Conservation (phyloP, 2,797 vertebrate species). For the Xerus rutilus region DNA sequence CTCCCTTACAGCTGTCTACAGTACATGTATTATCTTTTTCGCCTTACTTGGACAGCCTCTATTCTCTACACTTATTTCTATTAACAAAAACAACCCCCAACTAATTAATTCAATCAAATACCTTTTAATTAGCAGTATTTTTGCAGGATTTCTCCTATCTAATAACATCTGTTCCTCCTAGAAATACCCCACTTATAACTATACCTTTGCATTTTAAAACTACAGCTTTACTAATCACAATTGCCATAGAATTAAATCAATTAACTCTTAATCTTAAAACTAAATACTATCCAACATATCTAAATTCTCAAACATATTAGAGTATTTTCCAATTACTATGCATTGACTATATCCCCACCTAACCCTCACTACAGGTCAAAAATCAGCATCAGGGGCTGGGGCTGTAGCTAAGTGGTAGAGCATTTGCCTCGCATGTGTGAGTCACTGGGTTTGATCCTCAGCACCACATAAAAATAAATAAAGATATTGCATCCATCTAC, state of each 20-base stretch:
- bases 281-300: neutral
- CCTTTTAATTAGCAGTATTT: neutral
- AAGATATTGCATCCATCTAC: too few species aligned
- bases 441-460: too few species aligned
- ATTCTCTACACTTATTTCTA: neutral
- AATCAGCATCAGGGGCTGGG: too few species aligned
- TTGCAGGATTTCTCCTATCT: neutral
- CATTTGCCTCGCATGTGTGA: too few species aligned
- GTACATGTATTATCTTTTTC: neutral
- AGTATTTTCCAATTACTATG: too few species aligned
- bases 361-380: too few species aligned
- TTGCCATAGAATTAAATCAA: neutral
- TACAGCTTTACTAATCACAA: neutral
- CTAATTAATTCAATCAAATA: neutral
- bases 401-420: too few species aligned
- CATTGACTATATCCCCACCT: too few species aligned
- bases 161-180: neutral
- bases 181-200: neutral
- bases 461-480: too few species aligned
- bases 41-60: neutral
- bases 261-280: neutral
- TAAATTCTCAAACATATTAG: neutral
- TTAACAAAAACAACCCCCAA: neutral
- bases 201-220: neutral
- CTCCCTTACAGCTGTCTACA: neutral